Evolutionary conservation across 92 coral and sea anemone species (phyloP), one percentile per base, ranked within the genome.

Genomic region (Epizoanthus rinbou): DNA sequence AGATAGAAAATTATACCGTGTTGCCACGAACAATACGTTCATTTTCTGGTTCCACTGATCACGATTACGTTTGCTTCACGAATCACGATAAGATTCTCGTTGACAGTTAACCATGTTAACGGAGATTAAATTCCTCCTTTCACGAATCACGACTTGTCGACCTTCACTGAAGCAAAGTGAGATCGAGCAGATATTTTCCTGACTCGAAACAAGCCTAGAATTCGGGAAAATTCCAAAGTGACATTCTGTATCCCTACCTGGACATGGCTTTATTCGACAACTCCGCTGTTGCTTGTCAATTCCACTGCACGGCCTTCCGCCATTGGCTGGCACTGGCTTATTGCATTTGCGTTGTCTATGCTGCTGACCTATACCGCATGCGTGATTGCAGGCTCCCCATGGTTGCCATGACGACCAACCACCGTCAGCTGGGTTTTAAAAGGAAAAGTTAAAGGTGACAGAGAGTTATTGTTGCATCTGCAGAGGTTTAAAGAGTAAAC

Each of bases 391-490:
- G 23, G 17, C 45, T 4, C 81, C 81, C 81, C 81, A 76, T 8
- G 54, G 56, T 22, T 76, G 54, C 81, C 81, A 76, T 39, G 68
- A 43, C 1, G 81, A 76, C 81, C 81, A 76, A 31, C 69, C 33
- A 43, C 81, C 81, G 9, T 76, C 81, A 37, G 81, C 81, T 76
- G 3, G 11, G 35, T 50, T 50, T 50, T 11, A 50, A 10, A 50
- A 50, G 15, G 54, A 13, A 50, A 37, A 37, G 31, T 2, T 28
- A 43, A 43, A 43, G 50, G 50, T 10, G 50, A 43, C 50, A 2
- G 50, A 43, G 0, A 0, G 4, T 43, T 50, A 11, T 50, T 50
- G 15, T 50, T 50, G 54, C 14, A 50, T 50, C 54, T 50, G 54
- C 8, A 50, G 13, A 10, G 15, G 13, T 50, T 50, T 50, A 50